Evolutionary conservation across 2,888 invertebrate genomes (phyloP).

Genomic region (Macrostomum cliftonense): DNA sequence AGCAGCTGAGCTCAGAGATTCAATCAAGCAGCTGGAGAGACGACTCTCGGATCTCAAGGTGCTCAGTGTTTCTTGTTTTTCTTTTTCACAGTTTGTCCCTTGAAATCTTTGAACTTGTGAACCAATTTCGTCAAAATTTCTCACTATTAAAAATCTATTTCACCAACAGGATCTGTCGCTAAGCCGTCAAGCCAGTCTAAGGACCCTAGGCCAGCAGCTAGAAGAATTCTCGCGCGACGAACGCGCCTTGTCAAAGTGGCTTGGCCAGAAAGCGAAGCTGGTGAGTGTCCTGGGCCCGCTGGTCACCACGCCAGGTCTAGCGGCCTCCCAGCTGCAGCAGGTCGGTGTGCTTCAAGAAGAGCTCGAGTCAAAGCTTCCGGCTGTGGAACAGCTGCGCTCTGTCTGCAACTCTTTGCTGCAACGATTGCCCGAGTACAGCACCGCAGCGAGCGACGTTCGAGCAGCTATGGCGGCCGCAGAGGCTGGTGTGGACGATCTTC

Average conservation of each 20-base stretch:
- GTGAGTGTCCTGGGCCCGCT: constrained; percentile 80
- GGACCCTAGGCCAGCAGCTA: constrained; percentile 52
- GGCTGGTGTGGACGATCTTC: constrained; percentile 58
- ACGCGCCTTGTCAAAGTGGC: constrained; percentile 62
- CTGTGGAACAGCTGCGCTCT: constrained; percentile 25
- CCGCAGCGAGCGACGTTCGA: constrained; percentile 18
- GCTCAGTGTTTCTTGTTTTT: constrained; percentile 5
- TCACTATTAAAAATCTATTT: too few relatives aligned
- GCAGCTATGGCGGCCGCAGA: constrained; percentile 47
- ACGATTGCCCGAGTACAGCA: too few relatives aligned
- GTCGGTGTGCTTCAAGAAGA: constrained; percentile 70
- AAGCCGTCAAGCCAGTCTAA: constrained; percentile 20
- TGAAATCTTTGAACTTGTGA: too few relatives aligned
- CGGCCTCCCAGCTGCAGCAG: constrained; percentile 82
- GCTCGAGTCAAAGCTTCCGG: constrained; percentile 74
- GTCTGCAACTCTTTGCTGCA: too few relatives aligned
- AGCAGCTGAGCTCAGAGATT: constrained; percentile 58
- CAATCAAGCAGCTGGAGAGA: constrained; percentile 59
- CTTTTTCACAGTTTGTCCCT: neutral
- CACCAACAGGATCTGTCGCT: constrained; percentile 15
- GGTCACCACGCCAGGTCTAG: constrained; percentile 80
- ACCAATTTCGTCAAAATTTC: too few relatives aligned
- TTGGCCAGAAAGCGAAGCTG: constrained; percentile 81
- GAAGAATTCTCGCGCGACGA: constrained; percentile 77
- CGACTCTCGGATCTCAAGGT: neutral